These are phyloP conservation scores for Dendroctonus ponderosae DNA, from an alignment of 1,140 invertebrate species.

Conservation along the genomic window DNA sequence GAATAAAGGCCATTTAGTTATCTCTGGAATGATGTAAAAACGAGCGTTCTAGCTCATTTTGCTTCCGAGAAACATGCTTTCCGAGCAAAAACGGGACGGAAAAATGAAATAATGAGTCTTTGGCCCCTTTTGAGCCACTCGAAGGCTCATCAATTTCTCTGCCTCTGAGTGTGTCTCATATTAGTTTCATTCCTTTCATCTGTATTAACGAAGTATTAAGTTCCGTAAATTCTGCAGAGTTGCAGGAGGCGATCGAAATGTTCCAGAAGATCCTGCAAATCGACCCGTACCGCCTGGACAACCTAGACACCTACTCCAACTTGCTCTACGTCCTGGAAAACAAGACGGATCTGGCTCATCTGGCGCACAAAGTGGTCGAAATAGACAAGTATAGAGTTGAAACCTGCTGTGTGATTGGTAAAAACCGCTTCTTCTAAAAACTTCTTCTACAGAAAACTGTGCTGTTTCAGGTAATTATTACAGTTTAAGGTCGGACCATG, in stretches of 20 bases:
- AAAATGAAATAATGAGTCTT: no score
- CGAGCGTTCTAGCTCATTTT: no score
- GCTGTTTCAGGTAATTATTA: constrained; percentile 89
- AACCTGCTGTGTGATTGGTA: constrained; percentile 97
- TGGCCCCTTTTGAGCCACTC: no score
- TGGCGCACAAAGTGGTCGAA: constrained; percentile 89
- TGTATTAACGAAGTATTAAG: no score
- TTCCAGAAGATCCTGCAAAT: constrained; percentile 78
- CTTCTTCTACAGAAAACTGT: neutral
- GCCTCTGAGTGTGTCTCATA: no score
- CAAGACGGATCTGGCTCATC: constrained; percentile 85
- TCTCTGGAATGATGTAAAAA: no score
- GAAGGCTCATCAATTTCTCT: no score
- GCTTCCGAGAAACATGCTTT: no score
- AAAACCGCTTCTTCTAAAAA: constrained; percentile 39
- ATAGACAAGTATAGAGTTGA: constrained; percentile 97
- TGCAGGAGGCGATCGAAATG: constrained; percentile 82
- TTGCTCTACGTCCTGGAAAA: constrained; percentile 92
- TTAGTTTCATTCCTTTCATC: no score
- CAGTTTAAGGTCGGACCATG: constrained; percentile 92
- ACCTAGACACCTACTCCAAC: constrained; percentile 97
- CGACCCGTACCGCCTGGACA: constrained; percentile 92
- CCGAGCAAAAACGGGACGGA: no score
- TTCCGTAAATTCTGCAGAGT: constrained; percentile 59
- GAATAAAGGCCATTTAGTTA: no score